These are phyloP conservation scores for Drosophila subpulchrella DNA, from an alignment of 1,140 invertebrate species.

Conservation along the genomic window DNA sequence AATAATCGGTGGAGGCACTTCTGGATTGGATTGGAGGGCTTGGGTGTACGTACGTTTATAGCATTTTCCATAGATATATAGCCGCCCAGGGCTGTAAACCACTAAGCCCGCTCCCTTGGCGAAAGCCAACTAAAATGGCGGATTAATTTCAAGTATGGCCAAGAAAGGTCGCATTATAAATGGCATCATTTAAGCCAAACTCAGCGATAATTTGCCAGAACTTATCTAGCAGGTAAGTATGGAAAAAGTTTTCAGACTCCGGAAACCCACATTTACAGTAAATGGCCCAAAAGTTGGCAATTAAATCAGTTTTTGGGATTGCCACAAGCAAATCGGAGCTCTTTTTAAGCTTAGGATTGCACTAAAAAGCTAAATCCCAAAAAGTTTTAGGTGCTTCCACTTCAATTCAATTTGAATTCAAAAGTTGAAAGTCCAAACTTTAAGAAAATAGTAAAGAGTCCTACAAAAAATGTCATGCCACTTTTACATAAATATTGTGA, in stretches of 20 bases:
- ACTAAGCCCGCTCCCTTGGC: constrained; percentile 9
- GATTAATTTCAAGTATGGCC: constrained; percentile 28
- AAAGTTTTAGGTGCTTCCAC: neutral
- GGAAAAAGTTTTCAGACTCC: no score
- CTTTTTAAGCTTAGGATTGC: neutral
- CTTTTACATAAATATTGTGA: no score
- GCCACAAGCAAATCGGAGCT: neutral
- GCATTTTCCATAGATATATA: neutral
- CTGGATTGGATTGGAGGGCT: neutral
- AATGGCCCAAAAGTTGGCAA: neutral
- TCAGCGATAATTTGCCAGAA: neutral
- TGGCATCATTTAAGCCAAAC: constrained; percentile 16
- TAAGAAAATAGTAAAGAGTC: no score
- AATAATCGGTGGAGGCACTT: constrained; percentile 17
- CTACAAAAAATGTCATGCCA: no score
- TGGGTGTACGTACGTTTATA: constrained; percentile 1
- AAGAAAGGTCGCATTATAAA: constrained; percentile 15
- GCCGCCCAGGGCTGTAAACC: constrained; percentile 15
- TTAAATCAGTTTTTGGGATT: neutral
- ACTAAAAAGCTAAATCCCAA: neutral
- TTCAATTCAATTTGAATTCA: no score
- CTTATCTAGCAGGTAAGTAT: neutral
- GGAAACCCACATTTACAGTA: neutral
- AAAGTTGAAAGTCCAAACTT: no score
- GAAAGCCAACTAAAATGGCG: constrained; percentile 11